Evolutionary conservation across 2,113 vertebrate genomes (phyloP).

Genomic region (Scophthalmus maximus): DNA sequence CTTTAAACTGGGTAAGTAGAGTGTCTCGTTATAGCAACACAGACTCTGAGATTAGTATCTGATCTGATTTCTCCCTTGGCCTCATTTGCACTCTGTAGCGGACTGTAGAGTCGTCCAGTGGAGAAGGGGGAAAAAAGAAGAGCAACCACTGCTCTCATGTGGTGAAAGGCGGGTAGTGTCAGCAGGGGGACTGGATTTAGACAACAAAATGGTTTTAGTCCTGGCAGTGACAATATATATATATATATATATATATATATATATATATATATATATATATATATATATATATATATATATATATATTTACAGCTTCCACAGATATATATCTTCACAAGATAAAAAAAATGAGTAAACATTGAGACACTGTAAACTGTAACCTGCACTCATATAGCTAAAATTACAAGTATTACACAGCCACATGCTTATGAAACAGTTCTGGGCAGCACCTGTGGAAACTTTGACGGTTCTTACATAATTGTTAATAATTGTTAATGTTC

Average conservation of each 20-base stretch:
- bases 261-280: no score
- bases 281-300: no score
- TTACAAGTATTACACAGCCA: not conserved
- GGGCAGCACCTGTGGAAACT: constrained; percentile 35
- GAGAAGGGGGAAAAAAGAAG: no score
- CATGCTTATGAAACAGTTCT: constrained; percentile 26
- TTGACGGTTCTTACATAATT: not conserved
- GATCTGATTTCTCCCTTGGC: constrained; percentile 64
- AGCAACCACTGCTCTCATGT: constrained; percentile 47
- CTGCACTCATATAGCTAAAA: not conserved
- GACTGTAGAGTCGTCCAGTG: constrained; percentile 10
- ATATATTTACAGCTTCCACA: no score
- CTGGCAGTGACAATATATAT: not conserved
- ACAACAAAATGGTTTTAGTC: not conserved
- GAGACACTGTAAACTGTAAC: not conserved
- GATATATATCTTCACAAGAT: no score
- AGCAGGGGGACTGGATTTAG: not conserved
- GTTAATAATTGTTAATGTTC: constrained; percentile 10
- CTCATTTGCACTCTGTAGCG: constrained; percentile 65
- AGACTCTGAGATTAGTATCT: constrained; percentile 61
- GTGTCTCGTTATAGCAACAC: constrained; percentile 63
- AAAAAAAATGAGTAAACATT: no score
- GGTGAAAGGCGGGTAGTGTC: not conserved
- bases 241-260: not conserved
- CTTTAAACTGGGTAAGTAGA: constrained; percentile 49